phyloP scores from a whole-genome alignment of 2,113 vertebrate genomes.

The Poeciliopsis retropinna region DNA sequence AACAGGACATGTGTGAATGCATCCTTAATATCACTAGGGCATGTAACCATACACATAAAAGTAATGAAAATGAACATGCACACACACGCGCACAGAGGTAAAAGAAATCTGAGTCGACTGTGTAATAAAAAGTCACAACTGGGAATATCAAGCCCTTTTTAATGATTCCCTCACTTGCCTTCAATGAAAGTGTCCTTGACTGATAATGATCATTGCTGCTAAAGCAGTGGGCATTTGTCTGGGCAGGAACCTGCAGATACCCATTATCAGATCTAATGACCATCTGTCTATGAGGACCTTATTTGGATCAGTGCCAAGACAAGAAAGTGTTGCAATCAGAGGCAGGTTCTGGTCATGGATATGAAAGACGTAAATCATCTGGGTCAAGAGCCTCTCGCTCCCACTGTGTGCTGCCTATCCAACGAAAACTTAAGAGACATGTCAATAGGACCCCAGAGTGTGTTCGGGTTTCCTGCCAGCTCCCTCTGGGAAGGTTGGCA shows the following conservation, averaged over 20 bases:
- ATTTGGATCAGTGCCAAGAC: constrained; percentile 51
- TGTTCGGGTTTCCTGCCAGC: constrained; percentile 61
- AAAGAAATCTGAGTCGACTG: constrained; percentile 8
- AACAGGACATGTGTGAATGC: no score
- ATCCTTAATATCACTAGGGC: no score
- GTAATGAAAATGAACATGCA: not conserved
- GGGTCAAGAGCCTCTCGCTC: constrained; percentile 63
- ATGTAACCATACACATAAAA: not conserved
- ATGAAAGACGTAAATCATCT: constrained; percentile 32
- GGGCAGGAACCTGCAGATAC: constrained; percentile 61
- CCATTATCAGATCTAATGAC: constrained; percentile 75
- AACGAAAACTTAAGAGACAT: constrained; percentile 61
- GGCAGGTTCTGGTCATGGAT: constrained; percentile 19
- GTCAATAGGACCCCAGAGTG: constrained; percentile 60
- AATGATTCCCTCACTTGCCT: constrained; percentile 46
- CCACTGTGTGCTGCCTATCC: constrained; percentile 36
- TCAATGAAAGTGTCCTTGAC: constrained; percentile 59
- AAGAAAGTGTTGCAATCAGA: constrained; percentile 35
- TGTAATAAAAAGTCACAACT: constrained; percentile 4
- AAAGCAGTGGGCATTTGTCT: constrained; percentile 50
- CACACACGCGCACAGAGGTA: constrained; percentile 4
- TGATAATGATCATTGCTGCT: constrained; percentile 58
- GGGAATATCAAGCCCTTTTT: constrained; percentile 8
- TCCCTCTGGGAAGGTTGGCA: constrained; percentile 58
- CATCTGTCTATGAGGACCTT: constrained; percentile 74